A percentile compares a stretch with the other conserved stretches of the same genome.
These are phyloP conservation scores for Metopolophium dirhodum DNA, from an alignment of 1,140 invertebrate species.

Conservation along the genomic window DNA sequence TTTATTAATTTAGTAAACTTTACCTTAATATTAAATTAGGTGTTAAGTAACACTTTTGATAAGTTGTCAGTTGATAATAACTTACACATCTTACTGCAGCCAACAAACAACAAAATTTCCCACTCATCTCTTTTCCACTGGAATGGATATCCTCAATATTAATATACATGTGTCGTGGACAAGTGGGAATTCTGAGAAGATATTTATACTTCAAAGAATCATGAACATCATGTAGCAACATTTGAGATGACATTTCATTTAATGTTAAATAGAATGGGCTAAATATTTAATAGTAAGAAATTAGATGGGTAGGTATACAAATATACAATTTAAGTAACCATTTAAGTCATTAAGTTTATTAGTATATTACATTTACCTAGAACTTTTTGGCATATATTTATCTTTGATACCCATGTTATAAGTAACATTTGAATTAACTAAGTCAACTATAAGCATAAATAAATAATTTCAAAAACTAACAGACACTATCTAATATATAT, in stretches of 20 bases:
- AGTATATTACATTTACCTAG: background rate
- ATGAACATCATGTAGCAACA: conserved; percentile 62
- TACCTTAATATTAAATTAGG: background rate
- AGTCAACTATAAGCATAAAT: conserved; percentile 35
- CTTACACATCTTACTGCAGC: conserved; percentile 65
- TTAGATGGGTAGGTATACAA: background rate
- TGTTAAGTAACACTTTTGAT: background rate
- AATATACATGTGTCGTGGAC: conserved; percentile 62
- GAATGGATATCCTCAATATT: conserved; percentile 62
- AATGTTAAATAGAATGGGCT: conserved; percentile 69
- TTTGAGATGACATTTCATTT: conserved; percentile 68
- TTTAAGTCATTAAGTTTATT: background rate
- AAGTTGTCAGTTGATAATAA: conserved; percentile 17
- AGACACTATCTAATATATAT: background rate
- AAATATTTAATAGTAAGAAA: conserved; percentile 57
- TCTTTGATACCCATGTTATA: background rate
- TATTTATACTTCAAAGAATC: conserved; percentile 61
- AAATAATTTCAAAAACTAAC: background rate
- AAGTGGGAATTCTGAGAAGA: conserved; percentile 69
- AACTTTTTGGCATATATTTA: conserved; percentile 20
- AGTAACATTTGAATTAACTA: conserved; percentile 47
- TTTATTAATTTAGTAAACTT: conserved; percentile 55
- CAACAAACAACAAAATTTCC: conserved; percentile 64
- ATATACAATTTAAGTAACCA: background rate
- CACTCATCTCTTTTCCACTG: conserved; percentile 62